Base-by-base conservation (phyloP, 1,140 invertebrate genomes). In the Diabrotica virgifera region DNA sequence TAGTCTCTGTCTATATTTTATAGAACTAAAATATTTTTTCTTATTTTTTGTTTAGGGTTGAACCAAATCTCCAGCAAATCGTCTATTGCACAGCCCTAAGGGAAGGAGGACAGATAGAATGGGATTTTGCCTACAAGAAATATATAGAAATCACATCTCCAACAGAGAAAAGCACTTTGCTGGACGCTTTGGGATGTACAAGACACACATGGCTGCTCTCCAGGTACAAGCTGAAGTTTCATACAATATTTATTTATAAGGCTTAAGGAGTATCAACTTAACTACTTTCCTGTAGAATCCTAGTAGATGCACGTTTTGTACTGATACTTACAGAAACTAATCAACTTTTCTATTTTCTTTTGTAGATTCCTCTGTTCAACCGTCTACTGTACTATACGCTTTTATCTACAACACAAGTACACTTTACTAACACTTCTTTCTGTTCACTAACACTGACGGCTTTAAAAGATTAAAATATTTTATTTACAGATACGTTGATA, bases 61-160 rank as follows among this genome's bases (percentile, higher is more conserved):
- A 90, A 1, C 84, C 85, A 36, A 91, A 95, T 78, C 80, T 94
- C 35, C 85, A 89, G 12, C 74, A 81, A 0, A 80, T 85, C 0
- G 87, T 93, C 13, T 95, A 94, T 76, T 97, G 94, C 79, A 88
- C 86, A 50, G 91, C 88, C 0, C 82, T 96, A 0, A 83, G 82
- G 62, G 79, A 90, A 69, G 94, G 94, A 13, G 82, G 81, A 11
- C 82, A 86, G 57, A 78, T 82, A 0, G 90, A 94, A 67, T 97
- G 93, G 93, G 80, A 92, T 54, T 94, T 90, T 80, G 83, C 91
- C 5, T 91, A 91, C 80, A 73, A 87, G 36, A 80, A 88, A 40
- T 95, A 92, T 72, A 76, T 84, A 51, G 81, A 83, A 40, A 82
- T 89, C 0, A 87, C 89, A 74, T 86, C 89, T 6, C 84, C 87